Percentiles rank a stretch among this genome's conserved stretches.
Conservation (phyloP, 2,113 vertebrate genomes). For the Apteryx owenii region DNA sequence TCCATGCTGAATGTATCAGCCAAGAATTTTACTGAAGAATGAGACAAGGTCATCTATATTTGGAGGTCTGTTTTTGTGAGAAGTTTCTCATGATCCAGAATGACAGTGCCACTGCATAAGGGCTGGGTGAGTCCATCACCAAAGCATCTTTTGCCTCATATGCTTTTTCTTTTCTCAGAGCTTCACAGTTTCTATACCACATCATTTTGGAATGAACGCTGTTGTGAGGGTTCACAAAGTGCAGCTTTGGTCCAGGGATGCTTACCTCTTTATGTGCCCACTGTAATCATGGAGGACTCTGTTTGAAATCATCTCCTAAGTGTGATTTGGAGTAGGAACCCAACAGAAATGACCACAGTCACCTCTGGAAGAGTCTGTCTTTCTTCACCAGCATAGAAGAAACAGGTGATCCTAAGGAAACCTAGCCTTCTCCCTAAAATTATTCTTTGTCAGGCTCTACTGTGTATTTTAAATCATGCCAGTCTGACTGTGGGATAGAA, state of each 20-base stretch:
- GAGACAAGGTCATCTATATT: background rate
- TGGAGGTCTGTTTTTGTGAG: background rate
- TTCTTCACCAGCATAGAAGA: background rate
- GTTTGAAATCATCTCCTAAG: background rate
- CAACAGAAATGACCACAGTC: background rate
- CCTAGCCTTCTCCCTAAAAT: background rate
- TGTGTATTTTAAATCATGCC: background rate
- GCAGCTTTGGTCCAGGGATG: background rate
- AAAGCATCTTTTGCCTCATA: background rate
- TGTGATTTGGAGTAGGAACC: background rate
- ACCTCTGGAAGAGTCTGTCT: background rate
- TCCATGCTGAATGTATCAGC: background rate
- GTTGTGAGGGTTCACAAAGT: background rate
- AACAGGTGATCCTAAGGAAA: background rate
- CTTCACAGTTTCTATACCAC: background rate
- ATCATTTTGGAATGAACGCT: background rate
- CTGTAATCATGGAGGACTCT: rapidly evolving
- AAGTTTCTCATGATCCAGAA: background rate
- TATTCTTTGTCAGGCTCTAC: background rate
- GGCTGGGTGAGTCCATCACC: background rate
- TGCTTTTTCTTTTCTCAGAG: background rate
- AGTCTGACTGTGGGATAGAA: background rate
- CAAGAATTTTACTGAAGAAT: slow-evolving; percentile 17
- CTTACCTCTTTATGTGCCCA: background rate
- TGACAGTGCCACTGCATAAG: rapidly evolving